Percentiles rank a stretch among this genome's conserved stretches.
phyloP scores from a whole-genome alignment of 2,888 invertebrate genomes.

The Andrena marginata region DNA sequence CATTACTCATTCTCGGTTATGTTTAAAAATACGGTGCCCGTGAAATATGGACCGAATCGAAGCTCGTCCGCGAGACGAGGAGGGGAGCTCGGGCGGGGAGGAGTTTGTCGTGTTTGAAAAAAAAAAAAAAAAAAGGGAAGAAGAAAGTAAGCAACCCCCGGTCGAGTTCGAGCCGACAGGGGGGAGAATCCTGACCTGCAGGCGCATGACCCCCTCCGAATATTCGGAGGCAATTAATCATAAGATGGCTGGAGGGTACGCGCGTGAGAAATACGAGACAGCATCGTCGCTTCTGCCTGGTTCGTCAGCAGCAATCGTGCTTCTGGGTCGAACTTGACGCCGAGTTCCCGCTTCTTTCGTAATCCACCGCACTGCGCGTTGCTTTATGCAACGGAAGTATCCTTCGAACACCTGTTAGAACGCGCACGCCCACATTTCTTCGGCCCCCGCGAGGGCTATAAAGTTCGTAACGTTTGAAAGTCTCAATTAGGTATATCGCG shows the following conservation, averaged over 20 bases:
- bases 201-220: conserved; percentile 66
- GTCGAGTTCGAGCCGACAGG: conserved; percentile 49
- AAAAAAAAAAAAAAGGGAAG: conserved; percentile 54
- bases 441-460: background rate
- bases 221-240: conserved; percentile 79
- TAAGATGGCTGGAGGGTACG: conserved; percentile 76
- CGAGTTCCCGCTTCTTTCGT: background rate
- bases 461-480: background rate
- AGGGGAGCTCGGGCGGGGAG: conserved; percentile 38
- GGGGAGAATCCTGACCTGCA: conserved; percentile 59
- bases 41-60: conserved; percentile 79
- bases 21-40: conserved; percentile 77
- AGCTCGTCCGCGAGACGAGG: conserved; percentile 69
- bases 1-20: conserved; percentile 75
- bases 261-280: conserved; percentile 82
- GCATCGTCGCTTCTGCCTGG: conserved; percentile 69
- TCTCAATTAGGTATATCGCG: background rate
- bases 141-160: conserved; percentile 64
- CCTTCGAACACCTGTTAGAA: background rate
- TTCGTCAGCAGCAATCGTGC: conserved; percentile 47
- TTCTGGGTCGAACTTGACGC: background rate
- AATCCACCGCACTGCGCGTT: no score
- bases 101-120: conserved; percentile 67
- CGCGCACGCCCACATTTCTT: background rate
- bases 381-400: background rate